phyloP scores from a whole-genome alignment of 2,797 vertebrate species.

The Melanotaenia trifasciata region DNA sequence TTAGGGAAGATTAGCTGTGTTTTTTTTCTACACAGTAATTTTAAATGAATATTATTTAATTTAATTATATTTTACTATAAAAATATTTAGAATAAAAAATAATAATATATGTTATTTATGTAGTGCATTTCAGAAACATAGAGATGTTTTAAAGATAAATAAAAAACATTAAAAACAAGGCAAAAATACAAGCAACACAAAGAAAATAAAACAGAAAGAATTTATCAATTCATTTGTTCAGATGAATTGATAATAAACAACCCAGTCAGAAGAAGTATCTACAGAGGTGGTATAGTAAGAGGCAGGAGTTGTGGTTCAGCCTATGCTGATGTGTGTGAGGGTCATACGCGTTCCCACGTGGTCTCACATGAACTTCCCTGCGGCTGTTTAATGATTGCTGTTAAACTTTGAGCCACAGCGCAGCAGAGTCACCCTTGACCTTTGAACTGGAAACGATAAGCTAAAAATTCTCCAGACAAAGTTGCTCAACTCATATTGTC shows the following conservation, averaged over 20 bases:
- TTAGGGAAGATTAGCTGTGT: not conserved
- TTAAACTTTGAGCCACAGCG: conserved; percentile 77
- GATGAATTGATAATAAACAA: not conserved
- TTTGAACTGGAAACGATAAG: conserved; percentile 78
- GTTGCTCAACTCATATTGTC: conserved; percentile 62
- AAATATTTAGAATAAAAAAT: too few species aligned
- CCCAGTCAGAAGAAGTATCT: not conserved
- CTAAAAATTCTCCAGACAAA: conserved; percentile 45
- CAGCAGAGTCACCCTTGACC: conserved; percentile 70
- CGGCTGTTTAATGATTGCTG: conserved; percentile 76
- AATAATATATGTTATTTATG: too few species aligned
- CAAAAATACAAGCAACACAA: too few species aligned
- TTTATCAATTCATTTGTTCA: not conserved
- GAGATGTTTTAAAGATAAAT: too few species aligned
- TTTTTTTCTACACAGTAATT: not conserved
- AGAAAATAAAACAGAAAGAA: too few species aligned
- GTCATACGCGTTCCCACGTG: not conserved
- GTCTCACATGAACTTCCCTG: not conserved
- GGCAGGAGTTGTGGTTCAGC: not conserved
- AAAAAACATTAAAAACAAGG: too few species aligned
- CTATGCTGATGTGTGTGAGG: conserved; percentile 7
- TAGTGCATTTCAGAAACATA: too few species aligned
- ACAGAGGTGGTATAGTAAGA: not conserved
- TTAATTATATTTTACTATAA: too few species aligned
- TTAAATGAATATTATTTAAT: not conserved